Evolutionary conservation across 2,113 vertebrate genomes (phyloP).

Genomic region (Melanocharis versteri): DNA sequence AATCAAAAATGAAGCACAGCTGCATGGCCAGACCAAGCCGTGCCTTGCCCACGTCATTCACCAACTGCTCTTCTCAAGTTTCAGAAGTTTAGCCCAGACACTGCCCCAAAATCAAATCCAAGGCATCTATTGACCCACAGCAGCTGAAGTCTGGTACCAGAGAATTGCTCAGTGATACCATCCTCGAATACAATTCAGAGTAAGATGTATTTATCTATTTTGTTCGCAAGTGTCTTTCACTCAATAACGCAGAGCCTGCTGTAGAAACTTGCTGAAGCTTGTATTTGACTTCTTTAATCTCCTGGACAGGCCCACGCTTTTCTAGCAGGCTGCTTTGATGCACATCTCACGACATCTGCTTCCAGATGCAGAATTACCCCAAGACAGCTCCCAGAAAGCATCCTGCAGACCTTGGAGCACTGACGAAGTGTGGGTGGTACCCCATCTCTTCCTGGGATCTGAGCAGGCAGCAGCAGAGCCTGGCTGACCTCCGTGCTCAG

Average conservation of each 20-base stretch:
- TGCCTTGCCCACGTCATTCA: fast-evolving
- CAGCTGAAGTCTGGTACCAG: neutral
- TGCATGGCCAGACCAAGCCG: neutral
- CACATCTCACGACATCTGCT: neutral
- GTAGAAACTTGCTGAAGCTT: neutral
- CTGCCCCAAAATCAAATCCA: neutral
- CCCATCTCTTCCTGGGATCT: neutral
- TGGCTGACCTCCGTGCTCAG: fast-evolving
- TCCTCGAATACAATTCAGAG: neutral
- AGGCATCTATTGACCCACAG: neutral
- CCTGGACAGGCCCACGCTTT: neutral
- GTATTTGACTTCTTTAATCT: neutral
- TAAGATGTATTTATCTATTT: neutral
- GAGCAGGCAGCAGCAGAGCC: neutral
- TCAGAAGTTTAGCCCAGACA: neutral
- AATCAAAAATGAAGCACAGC: neutral
- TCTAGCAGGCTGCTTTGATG: neutral
- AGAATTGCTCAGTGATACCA: fast-evolving
- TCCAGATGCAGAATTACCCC: neutral
- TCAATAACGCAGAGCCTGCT: neutral
- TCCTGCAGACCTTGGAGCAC: neutral
- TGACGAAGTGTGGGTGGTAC: neutral
- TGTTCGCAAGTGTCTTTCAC: neutral
- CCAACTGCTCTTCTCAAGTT: neutral
- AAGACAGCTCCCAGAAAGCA: neutral